Base-by-base conservation (phyloP, 2,888 invertebrate species). In the Timema podura region DNA sequence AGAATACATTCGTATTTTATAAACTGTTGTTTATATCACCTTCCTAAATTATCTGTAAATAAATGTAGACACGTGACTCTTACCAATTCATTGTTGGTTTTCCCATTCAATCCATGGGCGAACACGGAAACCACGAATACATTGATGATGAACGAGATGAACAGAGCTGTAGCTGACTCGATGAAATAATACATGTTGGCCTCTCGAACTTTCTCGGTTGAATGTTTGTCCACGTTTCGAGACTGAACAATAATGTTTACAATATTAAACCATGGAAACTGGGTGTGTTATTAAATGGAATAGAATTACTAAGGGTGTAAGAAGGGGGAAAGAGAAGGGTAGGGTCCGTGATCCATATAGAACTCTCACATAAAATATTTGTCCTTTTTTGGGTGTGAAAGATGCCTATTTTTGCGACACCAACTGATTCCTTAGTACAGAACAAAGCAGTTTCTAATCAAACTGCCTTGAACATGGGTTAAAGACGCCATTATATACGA, bases 81-180 rank as follows among this genome's bases (percentile, higher is more conserved):
- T 80, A 90, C 89, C 77, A 91, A 85, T 76, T 91, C 85, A 2
- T 78, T 75, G 77, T 92, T 91, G 0, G 90, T 91, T 77, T 88
- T 89, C 46, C 87, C 84, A 78, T 85, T 91, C 74, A 95, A 84
- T 51, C 93, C 94, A 78, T 91, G 86, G 2, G 94, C 95, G 81
- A 96, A 95, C 9, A 95, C 94, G 8, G 92, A 83, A 0, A 94
- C 92, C 8, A 96, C 95, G 80, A 94, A 94, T 0, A 95, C 87
- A 78, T 95, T 95, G 75, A 95, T 95, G 70, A 95, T 80, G 77
- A 95, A 93, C 67, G 94, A 94, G 48, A 93, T 85, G 75, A 92
- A 87, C 0, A 96, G 83, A 0, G 95, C 95, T 61, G 95, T 83
- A 5, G 87, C 82, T 0, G 92, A 89, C 81, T 93, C 93, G 71